These are phyloP conservation scores for Brachynemurus nebulosus DNA, from an alignment of 2,888 invertebrate species.

Conservation along the genomic window DNA sequence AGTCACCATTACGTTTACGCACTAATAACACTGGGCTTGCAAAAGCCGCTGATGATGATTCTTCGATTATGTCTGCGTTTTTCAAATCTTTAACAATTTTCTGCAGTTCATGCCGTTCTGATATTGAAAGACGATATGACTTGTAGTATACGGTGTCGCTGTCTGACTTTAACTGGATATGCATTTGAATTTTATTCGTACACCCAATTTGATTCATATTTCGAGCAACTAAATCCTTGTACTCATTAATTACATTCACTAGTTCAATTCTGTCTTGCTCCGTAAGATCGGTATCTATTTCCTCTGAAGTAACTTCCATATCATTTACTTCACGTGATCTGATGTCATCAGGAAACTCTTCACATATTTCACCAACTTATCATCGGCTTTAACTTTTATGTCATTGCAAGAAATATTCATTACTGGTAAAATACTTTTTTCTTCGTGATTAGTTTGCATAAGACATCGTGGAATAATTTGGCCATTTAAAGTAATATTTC, in stretches of 20 bases:
- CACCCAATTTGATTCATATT: too few relatives aligned
- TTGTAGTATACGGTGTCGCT: too few relatives aligned
- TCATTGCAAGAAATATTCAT: not conserved
- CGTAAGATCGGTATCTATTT: not conserved
- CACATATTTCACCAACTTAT: not conserved
- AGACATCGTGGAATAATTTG: not conserved
- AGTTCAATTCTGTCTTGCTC: not conserved
- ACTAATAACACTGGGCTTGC: too few relatives aligned
- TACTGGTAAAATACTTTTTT: not conserved
- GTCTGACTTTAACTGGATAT: not conserved
- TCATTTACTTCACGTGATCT: not conserved
- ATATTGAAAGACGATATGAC: too few relatives aligned
- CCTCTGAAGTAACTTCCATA: not conserved
- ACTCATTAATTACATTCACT: not conserved
- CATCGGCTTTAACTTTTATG: not conserved
- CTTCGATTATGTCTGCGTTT: too few relatives aligned
- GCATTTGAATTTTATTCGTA: slow-evolving; percentile 1
- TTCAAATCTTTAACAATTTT: too few relatives aligned
- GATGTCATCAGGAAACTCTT: not conserved
- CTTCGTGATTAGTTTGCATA: not conserved
- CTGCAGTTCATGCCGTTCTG: too few relatives aligned
- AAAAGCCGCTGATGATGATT: too few relatives aligned
- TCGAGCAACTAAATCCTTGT: not conserved
- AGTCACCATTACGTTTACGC: too few relatives aligned
- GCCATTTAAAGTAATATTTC: not conserved